phyloP scores from a whole-genome alignment of 2,113 vertebrate genomes.

The Rhineura floridana region DNA sequence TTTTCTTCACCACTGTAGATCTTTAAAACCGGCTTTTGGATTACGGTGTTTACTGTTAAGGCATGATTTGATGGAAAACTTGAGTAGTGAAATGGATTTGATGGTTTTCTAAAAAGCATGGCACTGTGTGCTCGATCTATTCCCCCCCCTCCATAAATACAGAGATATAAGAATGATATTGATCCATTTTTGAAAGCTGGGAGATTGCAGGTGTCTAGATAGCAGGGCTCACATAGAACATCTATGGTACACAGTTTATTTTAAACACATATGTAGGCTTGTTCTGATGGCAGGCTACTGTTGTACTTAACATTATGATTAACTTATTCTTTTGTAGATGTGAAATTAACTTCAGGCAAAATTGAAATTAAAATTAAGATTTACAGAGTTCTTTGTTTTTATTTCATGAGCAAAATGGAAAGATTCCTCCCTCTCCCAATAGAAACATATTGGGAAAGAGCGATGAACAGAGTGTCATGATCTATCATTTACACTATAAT shows the following conservation, averaged over 20 bases:
- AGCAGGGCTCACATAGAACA: constrained; percentile 28
- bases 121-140: not conserved
- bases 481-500: constrained; percentile 3
- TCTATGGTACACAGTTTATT: not conserved
- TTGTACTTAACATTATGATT: not conserved
- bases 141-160: constrained; percentile 30
- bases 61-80: constrained; percentile 51
- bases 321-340: not conserved
- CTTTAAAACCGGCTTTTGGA: constrained; percentile 44
- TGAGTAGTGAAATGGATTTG: constrained; percentile 29
- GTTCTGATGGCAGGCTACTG: constrained; percentile 36
- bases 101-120: constrained; percentile 38
- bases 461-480: not conserved
- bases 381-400: constrained; percentile 38
- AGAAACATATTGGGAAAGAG: constrained; percentile 18
- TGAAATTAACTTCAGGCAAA: constrained; percentile 53
- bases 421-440: not conserved
- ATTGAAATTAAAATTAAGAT: constrained; percentile 50
- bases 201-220: constrained; percentile 52
- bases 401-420: constrained; percentile 39
- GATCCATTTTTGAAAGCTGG: constrained; percentile 37
- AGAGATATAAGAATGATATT: constrained; percentile 24
- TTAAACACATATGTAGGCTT: not conserved
- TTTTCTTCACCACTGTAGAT: constrained; percentile 38
- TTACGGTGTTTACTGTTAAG: constrained; percentile 27